A percentile compares a stretch with the other conserved stretches of the same genome.
Conservation (phyloP, 2,888 invertebrate species). For the Macroteleia sp. region DNA sequence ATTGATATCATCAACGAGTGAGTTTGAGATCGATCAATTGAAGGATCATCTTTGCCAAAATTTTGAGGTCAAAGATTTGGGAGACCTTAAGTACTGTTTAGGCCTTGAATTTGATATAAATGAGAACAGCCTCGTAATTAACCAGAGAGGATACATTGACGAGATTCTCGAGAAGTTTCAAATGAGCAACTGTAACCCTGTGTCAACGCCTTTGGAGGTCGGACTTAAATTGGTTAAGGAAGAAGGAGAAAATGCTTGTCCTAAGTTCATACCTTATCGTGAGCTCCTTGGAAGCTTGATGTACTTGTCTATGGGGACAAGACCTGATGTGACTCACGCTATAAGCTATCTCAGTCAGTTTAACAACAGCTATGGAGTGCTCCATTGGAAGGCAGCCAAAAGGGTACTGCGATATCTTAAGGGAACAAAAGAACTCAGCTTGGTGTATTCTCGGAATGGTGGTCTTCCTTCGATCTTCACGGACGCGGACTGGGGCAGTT, state of each 20-base stretch:
- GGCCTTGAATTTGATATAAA: too few species aligned
- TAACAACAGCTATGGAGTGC: slow-evolving; percentile 27
- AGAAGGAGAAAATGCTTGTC: background rate
- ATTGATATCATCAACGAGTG: too few species aligned
- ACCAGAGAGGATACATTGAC: too few species aligned
- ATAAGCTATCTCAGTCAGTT: slow-evolving; percentile 47
- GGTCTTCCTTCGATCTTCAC: slow-evolving; percentile 19
- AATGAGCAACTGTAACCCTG: slow-evolving; percentile 58
- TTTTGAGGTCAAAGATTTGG: too few species aligned
- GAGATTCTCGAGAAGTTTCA: slow-evolving; percentile 36
- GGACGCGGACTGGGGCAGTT: slow-evolving; percentile 65
- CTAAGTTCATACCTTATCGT: slow-evolving; percentile 32
- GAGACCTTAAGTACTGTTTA: too few species aligned
- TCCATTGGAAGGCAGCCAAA: slow-evolving; percentile 56
- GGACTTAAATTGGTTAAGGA: slow-evolving; percentile 17
- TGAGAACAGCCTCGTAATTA: too few species aligned
- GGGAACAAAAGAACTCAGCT: slow-evolving; percentile 28
- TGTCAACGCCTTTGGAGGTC: slow-evolving; percentile 49
- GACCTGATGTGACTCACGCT: background rate
- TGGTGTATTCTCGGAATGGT: background rate
- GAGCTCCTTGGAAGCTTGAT: slow-evolving; percentile 51
- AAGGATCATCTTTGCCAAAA: too few species aligned
- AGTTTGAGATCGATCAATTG: too few species aligned
- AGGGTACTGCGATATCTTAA: background rate
- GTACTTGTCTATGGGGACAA: slow-evolving; percentile 12